Conservation (phyloP, 92 coral and sea anemone genomes). For the Heteractis magnifica region DNA sequence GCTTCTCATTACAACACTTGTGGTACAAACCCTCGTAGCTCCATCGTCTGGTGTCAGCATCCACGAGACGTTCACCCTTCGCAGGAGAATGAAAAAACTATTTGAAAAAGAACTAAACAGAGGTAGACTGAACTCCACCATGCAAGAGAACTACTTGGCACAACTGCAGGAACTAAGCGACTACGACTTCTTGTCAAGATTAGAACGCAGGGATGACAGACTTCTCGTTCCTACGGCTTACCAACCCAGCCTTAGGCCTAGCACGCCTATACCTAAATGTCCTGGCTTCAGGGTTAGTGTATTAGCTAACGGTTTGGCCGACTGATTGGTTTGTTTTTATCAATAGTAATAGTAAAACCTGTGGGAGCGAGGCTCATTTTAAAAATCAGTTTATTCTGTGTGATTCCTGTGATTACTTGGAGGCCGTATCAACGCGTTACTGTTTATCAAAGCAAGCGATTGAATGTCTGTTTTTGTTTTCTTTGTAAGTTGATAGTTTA, state of each 20-base stretch:
- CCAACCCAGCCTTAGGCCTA: neutral
- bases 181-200: conserved; percentile 21
- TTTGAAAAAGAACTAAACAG: conserved; percentile 51
- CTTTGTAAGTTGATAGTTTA: neutral
- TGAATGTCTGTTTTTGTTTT: neutral
- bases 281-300: conserved; percentile 1
- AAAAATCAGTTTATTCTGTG: neutral
- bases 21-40: neutral
- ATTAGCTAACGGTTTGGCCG: neutral
- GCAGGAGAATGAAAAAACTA: conserved; percentile 46
- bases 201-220: conserved; percentile 7
- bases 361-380: neutral
- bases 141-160: conserved; percentile 38
- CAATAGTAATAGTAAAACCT: neutral
- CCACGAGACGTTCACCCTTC: conserved; percentile 50
- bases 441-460: neutral
- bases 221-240: neutral
- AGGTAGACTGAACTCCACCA: conserved; percentile 21
- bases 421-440: neutral
- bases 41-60: conserved; percentile 12
- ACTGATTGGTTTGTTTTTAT: neutral
- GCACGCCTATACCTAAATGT: neutral
- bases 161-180: conserved; percentile 48
- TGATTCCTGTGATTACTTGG: neutral
- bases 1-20: neutral